Evolutionary conservation across 2,888 invertebrate species (phyloP), one percentile per base, ranked within the genome.

Genomic region (Rotaria macrura): DNA sequence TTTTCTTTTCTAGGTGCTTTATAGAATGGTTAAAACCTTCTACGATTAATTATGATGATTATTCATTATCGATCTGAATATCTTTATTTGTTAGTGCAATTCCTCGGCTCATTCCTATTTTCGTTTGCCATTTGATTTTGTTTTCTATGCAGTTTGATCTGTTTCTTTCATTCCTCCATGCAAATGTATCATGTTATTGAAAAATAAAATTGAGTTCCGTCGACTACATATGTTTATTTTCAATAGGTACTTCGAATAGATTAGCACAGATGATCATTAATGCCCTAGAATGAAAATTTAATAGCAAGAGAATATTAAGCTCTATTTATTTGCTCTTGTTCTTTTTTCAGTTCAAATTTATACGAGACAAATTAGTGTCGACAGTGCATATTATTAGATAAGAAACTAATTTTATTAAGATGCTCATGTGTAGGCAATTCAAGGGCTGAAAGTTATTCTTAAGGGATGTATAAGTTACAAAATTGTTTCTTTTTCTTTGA

Each of bases 161-260:
- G 38, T 65, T 65, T 34, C 20, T 34, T 20, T 65, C 0, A 29
- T 20, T 34, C 65, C 34, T 65, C 65, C 65, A 65, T 34, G 38
- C 5, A 65, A 17, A 29, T 34, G 38, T 34, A 65, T 38, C 17
- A 65, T 38, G 65, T 65, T 65, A 65, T 65, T 65, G 65, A 34
- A 65, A 65, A 65, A 34, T 29, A 65, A 65, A 20, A 34, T 65
- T 65, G 20, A 34, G 38, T 65, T 65, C 65, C 65, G 65, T 65
- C 34, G 65, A 65, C 65, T 65, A 65, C 2, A 34, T 65, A 65
- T 65, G 34, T 34, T 65, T 65, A 34, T 65, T 65, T 65, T 65
- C 65, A 65, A 65, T 65, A 14, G 65, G 65, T 65, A 65, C 65
- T 65, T 65, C 65, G 65, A 65, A 65, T 65, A 65, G 65, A 65